Evolutionary conservation across 2,888 invertebrate species (phyloP).

Genomic region (Hemithea aestivaria): DNA sequence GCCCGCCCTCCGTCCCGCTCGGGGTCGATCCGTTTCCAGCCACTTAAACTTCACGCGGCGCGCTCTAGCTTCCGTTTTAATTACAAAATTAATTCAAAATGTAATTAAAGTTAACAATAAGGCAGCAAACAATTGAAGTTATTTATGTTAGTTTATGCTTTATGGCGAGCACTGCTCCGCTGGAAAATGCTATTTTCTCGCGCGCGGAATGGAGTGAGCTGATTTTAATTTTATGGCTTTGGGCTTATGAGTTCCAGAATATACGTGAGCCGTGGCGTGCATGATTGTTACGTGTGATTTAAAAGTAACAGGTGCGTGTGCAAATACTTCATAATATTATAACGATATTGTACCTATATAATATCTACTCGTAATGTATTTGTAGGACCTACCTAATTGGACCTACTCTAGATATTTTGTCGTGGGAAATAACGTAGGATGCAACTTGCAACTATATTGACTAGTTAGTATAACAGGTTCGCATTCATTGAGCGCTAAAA

Average conservation of each 20-base stretch:
- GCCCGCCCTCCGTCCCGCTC: constrained; percentile 50
- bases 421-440: too few relatives aligned
- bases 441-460: too few relatives aligned
- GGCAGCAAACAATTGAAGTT: constrained; percentile 80
- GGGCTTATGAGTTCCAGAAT: constrained; percentile 21
- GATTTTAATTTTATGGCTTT: constrained; percentile 24
- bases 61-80: constrained; percentile 81
- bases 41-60: constrained; percentile 79
- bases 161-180: constrained; percentile 57
- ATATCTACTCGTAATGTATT: too few relatives aligned
- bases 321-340: too few relatives aligned
- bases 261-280: not conserved
- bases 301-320: not conserved
- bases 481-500: too few relatives aligned
- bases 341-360: too few relatives aligned
- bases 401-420: too few relatives aligned
- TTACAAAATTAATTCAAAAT: constrained; percentile 81
- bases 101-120: constrained; percentile 81
- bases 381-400: too few relatives aligned
- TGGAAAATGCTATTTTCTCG: constrained; percentile 54
- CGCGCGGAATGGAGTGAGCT: constrained; percentile 12
- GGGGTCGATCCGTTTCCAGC: constrained; percentile 77
- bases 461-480: too few relatives aligned
- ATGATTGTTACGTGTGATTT: not conserved
- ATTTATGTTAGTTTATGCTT: constrained; percentile 80